Evolutionary conservation across 2,888 invertebrate species (phyloP).

Genomic region (Eupithecia subumbrata): DNA sequence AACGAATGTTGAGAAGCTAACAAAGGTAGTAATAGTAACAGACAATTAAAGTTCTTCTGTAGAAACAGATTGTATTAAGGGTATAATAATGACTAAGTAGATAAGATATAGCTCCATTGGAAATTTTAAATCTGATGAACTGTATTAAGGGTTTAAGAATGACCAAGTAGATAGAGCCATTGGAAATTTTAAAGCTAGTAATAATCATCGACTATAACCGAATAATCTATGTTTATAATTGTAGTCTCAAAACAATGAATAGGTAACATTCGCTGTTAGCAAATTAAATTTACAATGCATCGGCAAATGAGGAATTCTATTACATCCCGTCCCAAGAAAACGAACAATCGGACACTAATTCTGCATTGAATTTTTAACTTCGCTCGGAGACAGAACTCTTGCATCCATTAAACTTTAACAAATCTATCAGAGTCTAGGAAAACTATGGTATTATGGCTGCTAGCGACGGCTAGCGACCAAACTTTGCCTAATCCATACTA

Average conservation of each 20-base stretch:
- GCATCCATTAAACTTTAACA: constrained; percentile 45
- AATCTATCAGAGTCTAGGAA: constrained; percentile 38
- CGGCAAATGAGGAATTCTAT: constrained; percentile 21
- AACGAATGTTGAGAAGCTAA: too few species aligned
- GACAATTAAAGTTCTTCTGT: constrained; percentile 73
- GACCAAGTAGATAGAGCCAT: neutral
- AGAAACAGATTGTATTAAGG: too few species aligned
- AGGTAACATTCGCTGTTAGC: too few species aligned
- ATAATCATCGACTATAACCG: too few species aligned
- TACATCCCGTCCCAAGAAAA: constrained; percentile 23
- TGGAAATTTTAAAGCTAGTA: too few species aligned
- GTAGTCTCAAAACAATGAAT: too few species aligned
- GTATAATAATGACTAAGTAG: too few species aligned
- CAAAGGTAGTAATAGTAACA: too few species aligned
- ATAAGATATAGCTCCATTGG: too few species aligned
- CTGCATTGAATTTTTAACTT: constrained; percentile 46
- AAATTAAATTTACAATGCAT: neutral
- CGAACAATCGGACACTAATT: constrained; percentile 43
- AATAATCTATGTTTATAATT: too few species aligned
- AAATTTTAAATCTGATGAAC: too few species aligned
- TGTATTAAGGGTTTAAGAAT: too few species aligned
- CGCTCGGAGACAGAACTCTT: constrained; percentile 35
- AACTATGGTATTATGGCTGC: neutral
- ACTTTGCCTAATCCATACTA: neutral
- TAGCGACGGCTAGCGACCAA: neutral